These are phyloP conservation scores for Thysanoteuthis rhombus DNA, from an alignment of 2,888 invertebrate genomes.

Conservation along the genomic window DNA sequence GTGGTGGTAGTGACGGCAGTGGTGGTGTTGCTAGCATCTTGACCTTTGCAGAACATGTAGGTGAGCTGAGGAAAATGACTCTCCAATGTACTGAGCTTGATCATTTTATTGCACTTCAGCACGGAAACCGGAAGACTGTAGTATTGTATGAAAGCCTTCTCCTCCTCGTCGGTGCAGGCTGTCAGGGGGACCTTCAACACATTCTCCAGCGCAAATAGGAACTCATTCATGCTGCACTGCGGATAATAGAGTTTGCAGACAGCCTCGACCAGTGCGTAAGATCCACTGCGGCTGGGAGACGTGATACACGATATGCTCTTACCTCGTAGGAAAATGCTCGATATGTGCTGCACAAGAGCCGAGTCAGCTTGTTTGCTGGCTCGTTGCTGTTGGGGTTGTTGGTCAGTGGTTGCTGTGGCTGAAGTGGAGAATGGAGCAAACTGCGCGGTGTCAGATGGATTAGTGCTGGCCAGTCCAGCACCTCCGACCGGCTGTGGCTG, in stretches of 20 bases:
- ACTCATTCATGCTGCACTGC: slow-evolving; percentile 58
- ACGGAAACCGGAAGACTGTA: slow-evolving; percentile 62
- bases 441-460: background rate
- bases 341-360: slow-evolving; percentile 43
- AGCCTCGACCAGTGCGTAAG: slow-evolving; percentile 62
- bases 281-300: slow-evolving; percentile 47
- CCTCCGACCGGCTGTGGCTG: background rate
- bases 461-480: background rate
- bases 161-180: slow-evolving; percentile 59
- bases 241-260: slow-evolving; percentile 63
- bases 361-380: slow-evolving; percentile 26
- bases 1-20: slow-evolving; percentile 23
- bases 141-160: slow-evolving; percentile 62
- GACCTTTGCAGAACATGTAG: slow-evolving; percentile 51
- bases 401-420: slow-evolving; percentile 24
- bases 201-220: slow-evolving; percentile 58
- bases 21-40: background rate
- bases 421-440: background rate
- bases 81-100: slow-evolving; percentile 56
- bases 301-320: slow-evolving; percentile 63
- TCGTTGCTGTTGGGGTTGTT: slow-evolving; percentile 27
- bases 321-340: slow-evolving; percentile 56
- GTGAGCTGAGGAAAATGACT: slow-evolving; percentile 60
- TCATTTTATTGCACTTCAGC: slow-evolving; percentile 63
- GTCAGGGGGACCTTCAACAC: slow-evolving; percentile 56